phyloP scores from a whole-genome alignment of 2,797 vertebrate genomes.

The Danionella dracula region DNA sequence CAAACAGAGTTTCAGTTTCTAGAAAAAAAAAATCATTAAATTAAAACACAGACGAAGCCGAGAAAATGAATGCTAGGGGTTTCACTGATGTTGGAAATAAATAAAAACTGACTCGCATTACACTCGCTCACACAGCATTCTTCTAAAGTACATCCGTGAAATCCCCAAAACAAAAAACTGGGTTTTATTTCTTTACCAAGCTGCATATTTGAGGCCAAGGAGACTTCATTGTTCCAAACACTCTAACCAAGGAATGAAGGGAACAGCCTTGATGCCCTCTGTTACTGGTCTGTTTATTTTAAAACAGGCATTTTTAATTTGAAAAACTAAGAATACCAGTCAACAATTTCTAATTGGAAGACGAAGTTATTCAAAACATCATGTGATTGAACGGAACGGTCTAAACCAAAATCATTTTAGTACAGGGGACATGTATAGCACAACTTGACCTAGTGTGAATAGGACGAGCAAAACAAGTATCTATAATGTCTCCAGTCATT shows the following conservation, averaged over 20 bases:
- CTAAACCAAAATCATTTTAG: too few species aligned
- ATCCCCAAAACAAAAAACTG: not conserved
- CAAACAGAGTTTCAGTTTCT: slow-evolving; percentile 1
- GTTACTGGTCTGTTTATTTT: not conserved
- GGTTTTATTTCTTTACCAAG: not conserved
- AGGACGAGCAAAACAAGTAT: too few species aligned
- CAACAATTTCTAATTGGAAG: too few species aligned
- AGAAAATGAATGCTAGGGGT: not conserved
- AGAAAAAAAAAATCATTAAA: not conserved
- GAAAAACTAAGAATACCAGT: not conserved
- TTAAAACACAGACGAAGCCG: not conserved
- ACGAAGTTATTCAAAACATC: too few species aligned
- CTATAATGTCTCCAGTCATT: too few species aligned
- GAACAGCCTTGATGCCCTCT: not conserved
- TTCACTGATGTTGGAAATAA: not conserved
- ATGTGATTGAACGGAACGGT: too few species aligned
- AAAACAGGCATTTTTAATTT: too few species aligned
- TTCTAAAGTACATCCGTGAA: not conserved
- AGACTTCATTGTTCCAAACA: not conserved
- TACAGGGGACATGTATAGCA: too few species aligned
- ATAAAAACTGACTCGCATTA: slow-evolving; percentile 10
- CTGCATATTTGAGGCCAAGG: not conserved
- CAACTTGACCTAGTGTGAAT: too few species aligned
- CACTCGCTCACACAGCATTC: not conserved
- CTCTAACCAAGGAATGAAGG: not conserved